Percentiles rank a stretch among this genome's conserved stretches.
phyloP scores from a whole-genome alignment of 64 coral and sea anemone genomes.

The Porites australiensis region DNA sequence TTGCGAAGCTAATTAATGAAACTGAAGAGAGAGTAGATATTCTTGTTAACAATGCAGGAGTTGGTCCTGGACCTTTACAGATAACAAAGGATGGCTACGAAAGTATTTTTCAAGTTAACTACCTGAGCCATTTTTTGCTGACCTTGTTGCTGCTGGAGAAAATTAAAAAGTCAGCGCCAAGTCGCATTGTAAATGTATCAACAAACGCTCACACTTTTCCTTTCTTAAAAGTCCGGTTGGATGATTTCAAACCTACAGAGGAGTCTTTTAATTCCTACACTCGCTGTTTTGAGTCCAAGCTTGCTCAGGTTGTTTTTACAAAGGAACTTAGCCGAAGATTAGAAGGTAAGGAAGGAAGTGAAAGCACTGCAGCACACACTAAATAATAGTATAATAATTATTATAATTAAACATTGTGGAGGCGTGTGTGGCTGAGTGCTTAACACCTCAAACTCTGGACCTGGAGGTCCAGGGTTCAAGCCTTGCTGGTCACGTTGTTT shows the following conservation, averaged over 20 bases:
- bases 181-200: conserved; percentile 88
- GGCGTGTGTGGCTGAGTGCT: no score
- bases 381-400: no score
- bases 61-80: neutral
- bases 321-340: conserved; percentile 36
- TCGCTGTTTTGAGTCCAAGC: neutral
- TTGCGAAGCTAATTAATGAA: conserved; percentile 61
- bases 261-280: neutral
- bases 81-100: conserved; percentile 82
- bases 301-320: conserved; percentile 56
- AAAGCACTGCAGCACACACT: no score
- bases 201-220: neutral
- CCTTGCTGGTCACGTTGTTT: no score
- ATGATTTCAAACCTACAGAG: conserved; percentile 57
- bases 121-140: conserved; percentile 84
- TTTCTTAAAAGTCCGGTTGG: conserved; percentile 16
- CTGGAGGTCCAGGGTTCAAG: no score
- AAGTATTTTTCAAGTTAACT: conserved; percentile 73
- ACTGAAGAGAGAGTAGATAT: conserved; percentile 87
- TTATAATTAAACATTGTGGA: no score
- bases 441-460: no score
- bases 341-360: neutral
- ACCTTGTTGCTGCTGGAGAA: conserved; percentile 77
- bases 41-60: conserved; percentile 92
- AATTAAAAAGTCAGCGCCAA: conserved; percentile 77